A percentile compares a stretch with the other conserved stretches of the same genome.
Conservation (phyloP, 2,888 invertebrate species). For the Bruchidius siliquastri region DNA sequence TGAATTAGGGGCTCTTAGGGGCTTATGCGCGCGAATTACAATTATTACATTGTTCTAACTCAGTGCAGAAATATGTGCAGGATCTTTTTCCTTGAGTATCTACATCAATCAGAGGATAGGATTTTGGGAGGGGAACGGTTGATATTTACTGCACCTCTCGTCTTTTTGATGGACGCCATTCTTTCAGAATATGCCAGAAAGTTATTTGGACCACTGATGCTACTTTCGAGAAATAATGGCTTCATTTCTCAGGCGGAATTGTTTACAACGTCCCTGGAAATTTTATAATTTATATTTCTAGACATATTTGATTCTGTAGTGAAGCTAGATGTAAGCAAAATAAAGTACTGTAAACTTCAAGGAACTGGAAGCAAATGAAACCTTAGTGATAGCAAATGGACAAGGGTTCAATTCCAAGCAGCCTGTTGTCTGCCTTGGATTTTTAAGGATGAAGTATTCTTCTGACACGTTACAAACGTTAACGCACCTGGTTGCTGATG, state of each 20-base stretch:
- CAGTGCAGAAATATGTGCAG: neutral
- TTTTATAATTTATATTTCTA: neutral
- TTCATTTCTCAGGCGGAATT: neutral
- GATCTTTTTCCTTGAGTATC: neutral
- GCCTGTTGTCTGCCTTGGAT: too few species aligned
- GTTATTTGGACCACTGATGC: neutral
- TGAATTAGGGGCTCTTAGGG: neutral
- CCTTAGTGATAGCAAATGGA: too few species aligned
- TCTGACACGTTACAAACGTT: too few species aligned
- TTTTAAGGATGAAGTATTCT: too few species aligned
- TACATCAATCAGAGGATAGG: neutral
- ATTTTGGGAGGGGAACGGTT: neutral
- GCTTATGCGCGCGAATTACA: neutral
- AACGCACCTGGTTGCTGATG: too few species aligned
- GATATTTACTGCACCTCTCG: neutral
- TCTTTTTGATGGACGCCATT: neutral
- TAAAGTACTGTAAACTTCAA: too few species aligned
- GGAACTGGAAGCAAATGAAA: too few species aligned
- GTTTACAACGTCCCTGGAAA: neutral
- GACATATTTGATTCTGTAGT: too few species aligned
- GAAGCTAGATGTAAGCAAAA: too few species aligned
- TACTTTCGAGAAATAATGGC: neutral
- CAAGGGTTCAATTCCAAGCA: too few species aligned
- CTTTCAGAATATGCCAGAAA: neutral
- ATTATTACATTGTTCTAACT: neutral